phyloP scores from a whole-genome alignment of 1,140 invertebrate species.

The Muscidifurax raptorellus region DNA sequence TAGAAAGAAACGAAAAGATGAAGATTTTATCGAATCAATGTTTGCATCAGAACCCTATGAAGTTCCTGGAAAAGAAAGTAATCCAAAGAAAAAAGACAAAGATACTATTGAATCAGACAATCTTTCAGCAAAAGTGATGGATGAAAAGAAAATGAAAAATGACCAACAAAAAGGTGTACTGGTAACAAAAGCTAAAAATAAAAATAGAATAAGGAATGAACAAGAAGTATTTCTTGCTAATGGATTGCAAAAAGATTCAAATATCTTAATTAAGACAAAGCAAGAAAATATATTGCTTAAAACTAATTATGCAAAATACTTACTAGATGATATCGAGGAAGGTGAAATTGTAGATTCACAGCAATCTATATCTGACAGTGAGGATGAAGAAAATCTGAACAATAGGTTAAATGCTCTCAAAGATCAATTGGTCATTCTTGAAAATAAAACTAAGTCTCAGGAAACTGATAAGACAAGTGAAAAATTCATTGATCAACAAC shows the following conservation, averaged over 20 bases:
- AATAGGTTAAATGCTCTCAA: not conserved
- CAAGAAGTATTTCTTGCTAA: not conserved
- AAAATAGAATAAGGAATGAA: not conserved
- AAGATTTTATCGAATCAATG: not conserved
- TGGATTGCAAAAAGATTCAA: not conserved
- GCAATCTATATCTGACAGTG: not conserved
- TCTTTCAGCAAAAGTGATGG: not conserved
- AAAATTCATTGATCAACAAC: not conserved
- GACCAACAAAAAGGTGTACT: not conserved
- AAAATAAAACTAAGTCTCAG: constrained; percentile 22
- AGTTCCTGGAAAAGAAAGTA: not conserved
- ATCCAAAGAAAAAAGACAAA: constrained; percentile 2
- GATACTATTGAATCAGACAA: not conserved
- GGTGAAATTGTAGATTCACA: constrained; percentile 50
- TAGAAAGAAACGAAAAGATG: constrained; percentile 15
- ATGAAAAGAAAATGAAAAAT: not conserved
- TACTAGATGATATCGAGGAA: constrained; percentile 23
- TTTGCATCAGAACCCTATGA: not conserved
- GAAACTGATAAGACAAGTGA: not conserved
- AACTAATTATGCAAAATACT: not conserved
- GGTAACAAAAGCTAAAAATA: too few species aligned
- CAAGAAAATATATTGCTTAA: not conserved
- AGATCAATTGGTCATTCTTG: not conserved
- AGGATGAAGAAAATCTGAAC: not conserved
- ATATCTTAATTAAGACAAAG: not conserved